These are phyloP conservation scores for Myopa tessellatipennis DNA, from an alignment of 2,888 invertebrate genomes.

Conservation along the genomic window DNA sequence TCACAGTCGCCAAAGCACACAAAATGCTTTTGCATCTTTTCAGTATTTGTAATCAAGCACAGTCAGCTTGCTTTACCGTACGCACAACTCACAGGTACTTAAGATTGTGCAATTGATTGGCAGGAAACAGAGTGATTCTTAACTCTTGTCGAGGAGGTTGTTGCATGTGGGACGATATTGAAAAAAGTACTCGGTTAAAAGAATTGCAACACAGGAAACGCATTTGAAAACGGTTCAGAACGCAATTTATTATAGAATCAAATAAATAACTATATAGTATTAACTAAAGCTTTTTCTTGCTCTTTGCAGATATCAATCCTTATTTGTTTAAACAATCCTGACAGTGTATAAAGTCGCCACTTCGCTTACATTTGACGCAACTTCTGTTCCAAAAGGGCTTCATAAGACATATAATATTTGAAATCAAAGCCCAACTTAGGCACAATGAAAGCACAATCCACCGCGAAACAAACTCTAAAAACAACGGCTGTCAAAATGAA, in stretches of 20 bases:
- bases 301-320: not conserved
- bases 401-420: constrained; percentile 64
- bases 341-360: not conserved
- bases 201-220: not conserved
- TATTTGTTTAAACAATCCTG: not conserved
- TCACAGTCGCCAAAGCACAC: not conserved
- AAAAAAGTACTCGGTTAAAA: not conserved
- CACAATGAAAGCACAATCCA: constrained; percentile 56
- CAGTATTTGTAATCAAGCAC: not conserved
- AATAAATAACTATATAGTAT: no score
- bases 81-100: constrained; percentile 41
- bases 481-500: constrained; percentile 67
- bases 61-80: constrained; percentile 16
- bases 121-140: constrained; percentile 6
- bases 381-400: constrained; percentile 45
- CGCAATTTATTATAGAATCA: no score
- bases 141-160: not conserved
- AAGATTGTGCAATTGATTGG: constrained; percentile 42
- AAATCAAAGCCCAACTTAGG: constrained; percentile 64
- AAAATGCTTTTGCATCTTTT: not conserved
- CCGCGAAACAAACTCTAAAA: constrained; percentile 59
- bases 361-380: not conserved
- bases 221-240: no score
- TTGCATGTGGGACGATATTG: not conserved
- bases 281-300: not conserved